Base-by-base conservation (phyloP, 2,797 vertebrate genomes). In the Acestrorhynchus altus region DNA sequence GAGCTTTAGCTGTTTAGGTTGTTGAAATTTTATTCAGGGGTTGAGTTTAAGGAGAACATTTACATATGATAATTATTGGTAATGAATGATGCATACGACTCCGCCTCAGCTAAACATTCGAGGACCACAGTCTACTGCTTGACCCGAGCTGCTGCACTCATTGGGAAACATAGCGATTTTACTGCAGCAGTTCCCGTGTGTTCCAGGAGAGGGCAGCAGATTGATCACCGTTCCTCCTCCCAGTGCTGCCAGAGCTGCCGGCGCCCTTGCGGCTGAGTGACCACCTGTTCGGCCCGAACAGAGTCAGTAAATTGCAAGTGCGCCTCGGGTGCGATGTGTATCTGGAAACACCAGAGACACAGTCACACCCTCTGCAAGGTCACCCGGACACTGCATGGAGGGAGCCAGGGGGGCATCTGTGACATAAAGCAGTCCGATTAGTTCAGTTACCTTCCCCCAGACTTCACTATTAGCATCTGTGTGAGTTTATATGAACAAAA, bases 121-220 rank as follows among this genome's bases (percentile, higher is more conserved):
- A 20, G n/a, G n/a, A 63, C 59, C 31, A 40, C 59, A 63, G 59
- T 31, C 10, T 39, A 31, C 59, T 39, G 8, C 20, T 16, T 9
- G 59, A 31, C 31, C 59, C 59, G 9, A 2, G 39, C 31, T 16
- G 16, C 16, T 20, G 7, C 59, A 39, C 31, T 11, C 59, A 4
- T 40, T 63, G 0, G 59, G 59, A 20, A 63, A 63, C 18, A n/a
- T 18, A n/a, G 59, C 59, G 16, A 31, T 11, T n/a, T 31, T 31
- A 63, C 16, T 20, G 31, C 59, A 63, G 31, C 31, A 63, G 1
- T 40, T 63, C 59, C 10, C 31, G 4, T 63, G 31, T 11, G 31
- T 63, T 40, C 35, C 35, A 63, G 16, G 8, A 63, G 59, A 63
- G 59, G 59, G 59, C 59, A 63, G 59, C 31, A 63, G 59, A n/a